A percentile compares a stretch with the other conserved stretches of the same genome.
phyloP scores from a whole-genome alignment of 2,797 vertebrate genomes.

The Craterocephalus amniculus region DNA sequence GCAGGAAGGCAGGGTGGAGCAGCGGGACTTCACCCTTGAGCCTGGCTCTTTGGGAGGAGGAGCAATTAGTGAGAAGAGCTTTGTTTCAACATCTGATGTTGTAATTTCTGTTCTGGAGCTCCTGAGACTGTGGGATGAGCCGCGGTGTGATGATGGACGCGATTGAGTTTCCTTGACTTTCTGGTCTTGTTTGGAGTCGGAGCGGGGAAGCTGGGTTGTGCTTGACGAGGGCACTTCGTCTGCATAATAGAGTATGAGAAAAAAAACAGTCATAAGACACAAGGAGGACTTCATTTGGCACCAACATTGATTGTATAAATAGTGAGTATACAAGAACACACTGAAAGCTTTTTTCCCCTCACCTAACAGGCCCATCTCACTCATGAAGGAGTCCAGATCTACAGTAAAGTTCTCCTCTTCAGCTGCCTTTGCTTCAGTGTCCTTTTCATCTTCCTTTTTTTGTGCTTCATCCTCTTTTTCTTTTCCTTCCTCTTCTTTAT shows the following conservation, averaged over 20 bases:
- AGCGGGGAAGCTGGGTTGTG: constrained; percentile 37
- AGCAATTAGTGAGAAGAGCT: constrained; percentile 65
- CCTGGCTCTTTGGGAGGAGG: constrained; percentile 68
- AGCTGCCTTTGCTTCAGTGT: constrained; percentile 15
- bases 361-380: constrained; percentile 70
- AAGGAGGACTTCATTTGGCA: constrained; percentile 2
- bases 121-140: constrained; percentile 64
- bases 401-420: constrained; percentile 34
- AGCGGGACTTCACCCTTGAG: constrained; percentile 72
- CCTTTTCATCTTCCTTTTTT: constrained; percentile 17
- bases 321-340: background rate
- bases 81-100: constrained; percentile 31
- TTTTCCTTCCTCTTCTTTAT: constrained; percentile 1
- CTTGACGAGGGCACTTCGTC: constrained; percentile 52
- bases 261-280: background rate
- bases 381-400: constrained; percentile 74
- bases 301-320: background rate
- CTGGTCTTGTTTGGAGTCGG: constrained; percentile 45
- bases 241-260: constrained; percentile 39
- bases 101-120: constrained; percentile 39
- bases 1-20: constrained; percentile 82
- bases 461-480: constrained; percentile 11
- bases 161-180: constrained; percentile 33
- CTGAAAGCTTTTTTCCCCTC: constrained; percentile 26
- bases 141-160: constrained; percentile 40